Evolutionary conservation across 1,140 invertebrate species (phyloP).

Genomic region (Argopecten irradians): DNA sequence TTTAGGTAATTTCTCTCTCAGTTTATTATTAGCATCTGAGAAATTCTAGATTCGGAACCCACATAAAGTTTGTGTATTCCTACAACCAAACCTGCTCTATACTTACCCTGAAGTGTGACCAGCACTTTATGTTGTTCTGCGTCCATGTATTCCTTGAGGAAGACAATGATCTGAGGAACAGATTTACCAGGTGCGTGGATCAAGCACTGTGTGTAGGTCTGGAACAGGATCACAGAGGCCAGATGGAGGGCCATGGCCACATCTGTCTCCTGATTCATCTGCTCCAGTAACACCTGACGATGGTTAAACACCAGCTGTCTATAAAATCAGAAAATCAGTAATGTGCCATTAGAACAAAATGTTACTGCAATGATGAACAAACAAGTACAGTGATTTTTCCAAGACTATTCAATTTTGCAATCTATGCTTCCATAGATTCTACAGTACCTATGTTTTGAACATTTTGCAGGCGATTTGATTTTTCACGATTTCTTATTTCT

Average conservation of each 20-base stretch:
- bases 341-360: not conserved
- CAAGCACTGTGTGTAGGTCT: conserved; percentile 85
- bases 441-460: too few relatives aligned
- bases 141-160: conserved; percentile 84
- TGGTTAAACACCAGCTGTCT: conserved; percentile 85
- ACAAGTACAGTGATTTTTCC: not conserved
- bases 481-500: too few relatives aligned
- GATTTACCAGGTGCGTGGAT: conserved; percentile 94
- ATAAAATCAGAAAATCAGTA: conserved; percentile 28
- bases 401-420: too few relatives aligned
- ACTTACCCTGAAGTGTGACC: conserved; percentile 86
- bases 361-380: not conserved
- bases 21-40: not conserved
- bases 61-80: not conserved
- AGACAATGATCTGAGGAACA: conserved; percentile 87
- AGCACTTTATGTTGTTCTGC: conserved; percentile 82
- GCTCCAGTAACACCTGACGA: conserved; percentile 87
- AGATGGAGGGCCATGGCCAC: conserved; percentile 91
- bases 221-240: conserved; percentile 88
- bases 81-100: not conserved
- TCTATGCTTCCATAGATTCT: too few relatives aligned
- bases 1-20: too few relatives aligned
- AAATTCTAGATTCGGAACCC: not conserved
- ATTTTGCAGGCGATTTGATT: too few relatives aligned
- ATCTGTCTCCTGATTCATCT: conserved; percentile 84